A percentile compares a stretch with the other conserved stretches of the same genome.
Conservation (phyloP, 1,140 invertebrate genomes). For the Drosophila equinoxialis region DNA sequence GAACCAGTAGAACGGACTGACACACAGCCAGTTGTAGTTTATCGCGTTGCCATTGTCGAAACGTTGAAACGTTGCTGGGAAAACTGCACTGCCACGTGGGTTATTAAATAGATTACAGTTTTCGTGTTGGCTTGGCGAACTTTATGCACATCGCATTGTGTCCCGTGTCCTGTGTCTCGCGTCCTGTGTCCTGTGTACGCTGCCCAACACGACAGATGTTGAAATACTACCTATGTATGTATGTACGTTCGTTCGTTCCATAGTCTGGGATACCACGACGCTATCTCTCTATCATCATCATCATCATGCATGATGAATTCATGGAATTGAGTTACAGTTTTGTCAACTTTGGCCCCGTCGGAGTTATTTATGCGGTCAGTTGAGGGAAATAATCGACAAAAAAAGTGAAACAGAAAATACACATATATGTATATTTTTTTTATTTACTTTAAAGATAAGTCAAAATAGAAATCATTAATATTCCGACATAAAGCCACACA, state of each 20-base stretch:
- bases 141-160: slow-evolving; percentile 46
- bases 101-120: slow-evolving; percentile 79
- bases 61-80: slow-evolving; percentile 23
- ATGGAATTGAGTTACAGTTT: slow-evolving; percentile 63
- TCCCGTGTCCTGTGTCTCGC: neutral
- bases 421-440: neutral
- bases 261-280: slow-evolving; percentile 18
- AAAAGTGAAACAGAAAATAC: neutral
- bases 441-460: slow-evolving; percentile 1
- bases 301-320: slow-evolving; percentile 63
- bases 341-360: slow-evolving; percentile 41
- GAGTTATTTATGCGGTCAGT: slow-evolving; percentile 34
- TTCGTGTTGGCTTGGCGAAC: slow-evolving; percentile 44
- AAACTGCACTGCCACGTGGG: slow-evolving; percentile 49
- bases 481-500: neutral
- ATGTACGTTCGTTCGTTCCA: neutral
- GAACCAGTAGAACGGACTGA: neutral
- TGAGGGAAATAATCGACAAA: slow-evolving; percentile 7
- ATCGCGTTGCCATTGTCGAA: slow-evolving; percentile 56
- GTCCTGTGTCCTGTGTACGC: neutral
- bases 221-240: neutral
- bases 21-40: slow-evolving; percentile 43
- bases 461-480: slow-evolving; percentile 1
- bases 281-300: slow-evolving; percentile 18
- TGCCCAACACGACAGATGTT: neutral